Percentiles rank a stretch among this genome's conserved stretches.
Evolutionary conservation across 2,113 vertebrate species (phyloP).

Genomic region (Octodon degus): DNA sequence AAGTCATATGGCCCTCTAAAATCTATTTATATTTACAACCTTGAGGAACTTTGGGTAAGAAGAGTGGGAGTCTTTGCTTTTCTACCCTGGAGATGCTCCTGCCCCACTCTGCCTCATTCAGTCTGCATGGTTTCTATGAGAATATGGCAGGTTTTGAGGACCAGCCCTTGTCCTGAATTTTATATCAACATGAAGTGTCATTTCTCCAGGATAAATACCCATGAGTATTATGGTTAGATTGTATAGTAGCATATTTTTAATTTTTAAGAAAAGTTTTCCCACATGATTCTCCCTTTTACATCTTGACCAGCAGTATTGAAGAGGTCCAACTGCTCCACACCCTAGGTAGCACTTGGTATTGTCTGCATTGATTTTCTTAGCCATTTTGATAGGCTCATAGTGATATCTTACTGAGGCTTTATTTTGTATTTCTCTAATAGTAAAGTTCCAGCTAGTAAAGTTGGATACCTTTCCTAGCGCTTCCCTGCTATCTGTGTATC

Average conservation of each 20-base stretch:
- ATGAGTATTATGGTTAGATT: background rate
- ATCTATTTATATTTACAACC: background rate
- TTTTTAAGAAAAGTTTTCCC: background rate
- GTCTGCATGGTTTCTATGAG: background rate
- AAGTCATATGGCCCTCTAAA: background rate
- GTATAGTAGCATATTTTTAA: background rate
- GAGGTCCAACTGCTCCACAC: background rate
- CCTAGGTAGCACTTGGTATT: background rate
- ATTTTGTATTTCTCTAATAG: background rate
- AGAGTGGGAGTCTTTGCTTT: background rate
- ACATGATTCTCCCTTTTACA: background rate
- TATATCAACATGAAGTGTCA: background rate
- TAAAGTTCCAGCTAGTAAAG: background rate
- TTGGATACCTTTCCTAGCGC: background rate
- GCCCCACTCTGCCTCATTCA: background rate
- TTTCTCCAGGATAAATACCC: background rate
- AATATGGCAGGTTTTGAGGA: background rate
- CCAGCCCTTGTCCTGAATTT: background rate
- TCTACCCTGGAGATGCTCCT: background rate
- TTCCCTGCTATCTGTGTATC: background rate
- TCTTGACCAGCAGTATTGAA: background rate
- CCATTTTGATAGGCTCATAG: background rate
- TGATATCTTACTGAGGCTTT: background rate
- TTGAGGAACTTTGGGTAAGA: background rate
- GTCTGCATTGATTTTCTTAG: background rate